Evolutionary conservation across 2,797 vertebrate genomes (phyloP).

Genomic region (Mastacembelus armatus): DNA sequence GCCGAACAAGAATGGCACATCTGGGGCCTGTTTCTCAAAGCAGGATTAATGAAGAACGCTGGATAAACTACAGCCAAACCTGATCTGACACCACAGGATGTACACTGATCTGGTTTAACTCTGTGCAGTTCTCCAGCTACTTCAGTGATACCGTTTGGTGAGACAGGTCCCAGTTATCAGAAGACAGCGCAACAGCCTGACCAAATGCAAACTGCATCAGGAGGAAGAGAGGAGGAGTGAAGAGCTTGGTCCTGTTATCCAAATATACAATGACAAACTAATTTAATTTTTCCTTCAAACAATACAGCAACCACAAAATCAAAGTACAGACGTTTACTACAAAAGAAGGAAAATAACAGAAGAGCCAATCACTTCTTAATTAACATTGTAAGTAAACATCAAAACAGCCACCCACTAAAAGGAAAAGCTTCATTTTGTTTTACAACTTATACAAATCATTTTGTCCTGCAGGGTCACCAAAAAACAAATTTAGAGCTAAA

Average conservation of each 20-base stretch:
- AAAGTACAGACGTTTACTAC: conserved; percentile 68
- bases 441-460: conserved; percentile 56
- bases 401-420: conserved; percentile 65
- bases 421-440: conserved; percentile 56
- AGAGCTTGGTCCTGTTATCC: conserved; percentile 85
- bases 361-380: conserved; percentile 48
- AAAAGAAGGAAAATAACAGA: conserved; percentile 43
- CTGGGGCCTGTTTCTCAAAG: conserved; percentile 49
- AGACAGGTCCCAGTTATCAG: conserved; percentile 58
- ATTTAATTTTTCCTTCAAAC: conserved; percentile 52
- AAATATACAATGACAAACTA: conserved; percentile 39
- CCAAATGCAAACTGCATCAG: conserved; percentile 60
- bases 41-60: conserved; percentile 24
- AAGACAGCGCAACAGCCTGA: conserved; percentile 66
- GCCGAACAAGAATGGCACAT: conserved; percentile 75
- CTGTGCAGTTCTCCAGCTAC: neutral
- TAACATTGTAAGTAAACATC: conserved; percentile 53
- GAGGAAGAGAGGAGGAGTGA: conserved; percentile 43
- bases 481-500: conserved; percentile 60
- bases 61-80: neutral
- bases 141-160: conserved; percentile 22
- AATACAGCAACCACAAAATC: conserved; percentile 74
- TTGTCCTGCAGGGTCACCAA: conserved; percentile 45
- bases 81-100: too few relatives aligned
- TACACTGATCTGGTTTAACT: conserved; percentile 2